A percentile compares a stretch with the other conserved stretches of the same genome.
Conservation (phyloP, 1,140 invertebrate species). For the Contarinia nasturtii region DNA sequence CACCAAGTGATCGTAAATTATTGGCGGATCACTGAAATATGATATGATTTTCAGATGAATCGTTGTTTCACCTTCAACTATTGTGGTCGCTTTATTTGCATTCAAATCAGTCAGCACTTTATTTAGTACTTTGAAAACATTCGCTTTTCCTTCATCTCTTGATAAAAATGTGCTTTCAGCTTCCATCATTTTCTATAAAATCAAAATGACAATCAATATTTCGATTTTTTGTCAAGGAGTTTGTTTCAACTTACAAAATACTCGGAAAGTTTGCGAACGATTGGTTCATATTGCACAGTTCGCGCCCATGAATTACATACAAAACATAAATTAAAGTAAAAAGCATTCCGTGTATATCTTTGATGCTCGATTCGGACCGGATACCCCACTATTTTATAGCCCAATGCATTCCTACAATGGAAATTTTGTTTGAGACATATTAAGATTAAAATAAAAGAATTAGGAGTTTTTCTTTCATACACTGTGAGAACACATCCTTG, state of each 20-base stretch:
- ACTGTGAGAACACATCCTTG: slow-evolving; percentile 81
- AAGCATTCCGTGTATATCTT: slow-evolving; percentile 83
- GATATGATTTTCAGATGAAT: slow-evolving; percentile 63
- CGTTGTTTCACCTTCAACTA: slow-evolving; percentile 59
- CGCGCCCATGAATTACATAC: slow-evolving; percentile 75
- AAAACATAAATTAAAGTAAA: slow-evolving; percentile 91
- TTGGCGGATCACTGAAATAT: slow-evolving; percentile 56
- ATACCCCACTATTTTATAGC: slow-evolving; percentile 82
- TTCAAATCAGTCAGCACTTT: slow-evolving; percentile 66
- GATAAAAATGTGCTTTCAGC: slow-evolving; percentile 64
- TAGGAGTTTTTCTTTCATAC: slow-evolving; percentile 31
- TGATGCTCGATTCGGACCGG: slow-evolving; percentile 76
- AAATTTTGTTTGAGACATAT: slow-evolving; percentile 3
- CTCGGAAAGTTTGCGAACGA: slow-evolving; percentile 82
- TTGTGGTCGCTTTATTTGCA: slow-evolving; percentile 50
- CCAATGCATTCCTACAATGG: slow-evolving; percentile 46
- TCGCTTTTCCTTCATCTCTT: slow-evolving; percentile 34
- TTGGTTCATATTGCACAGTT: slow-evolving; percentile 80
- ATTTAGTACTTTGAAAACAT: slow-evolving; percentile 50
- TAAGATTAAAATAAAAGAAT: slow-evolving; percentile 6
- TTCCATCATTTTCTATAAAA: slow-evolving; percentile 52
- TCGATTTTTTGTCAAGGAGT: too few species aligned
- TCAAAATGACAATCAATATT: not conserved
- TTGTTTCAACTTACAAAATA: slow-evolving; percentile 49
- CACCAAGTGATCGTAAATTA: slow-evolving; percentile 76